A percentile compares a stretch with the other conserved stretches of the same genome.
Evolutionary conservation across 2,888 invertebrate genomes (phyloP).

Genomic region (Microctonus aethiopoides): DNA sequence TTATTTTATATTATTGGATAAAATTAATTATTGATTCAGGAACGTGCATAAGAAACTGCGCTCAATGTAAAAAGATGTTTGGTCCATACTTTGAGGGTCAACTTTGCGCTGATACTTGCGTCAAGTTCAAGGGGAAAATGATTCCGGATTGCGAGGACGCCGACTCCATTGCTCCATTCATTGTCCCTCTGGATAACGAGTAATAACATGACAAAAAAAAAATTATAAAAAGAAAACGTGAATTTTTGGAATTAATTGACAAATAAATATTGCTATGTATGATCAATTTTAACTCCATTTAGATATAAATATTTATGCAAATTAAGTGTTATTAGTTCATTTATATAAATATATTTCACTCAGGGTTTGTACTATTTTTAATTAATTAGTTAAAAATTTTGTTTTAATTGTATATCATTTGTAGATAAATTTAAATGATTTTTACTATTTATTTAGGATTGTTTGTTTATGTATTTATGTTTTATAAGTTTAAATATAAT

Average conservation of each 20-base stretch:
- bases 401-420: not conserved
- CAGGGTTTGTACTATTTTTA: not conserved
- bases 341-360: not conserved
- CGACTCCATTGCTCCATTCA: constrained; percentile 82
- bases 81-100: constrained; percentile 89
- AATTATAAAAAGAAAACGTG: not conserved
- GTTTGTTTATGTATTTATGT: not conserved
- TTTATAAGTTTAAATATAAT: not conserved
- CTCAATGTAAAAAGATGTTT: constrained; percentile 90
- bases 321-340: not conserved
- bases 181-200: constrained; percentile 20
- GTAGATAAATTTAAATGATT: not conserved
- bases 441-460: not conserved
- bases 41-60: constrained; percentile 86
- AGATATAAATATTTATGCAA: not conserved
- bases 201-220: constrained; percentile 1
- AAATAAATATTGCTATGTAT: not conserved
- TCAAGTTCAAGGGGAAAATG: constrained; percentile 84
- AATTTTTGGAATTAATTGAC: not conserved
- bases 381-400: no score
- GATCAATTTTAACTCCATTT: not conserved
- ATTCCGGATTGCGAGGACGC: constrained; percentile 89
- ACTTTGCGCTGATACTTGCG: constrained; percentile 85
- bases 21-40: constrained; percentile 65
- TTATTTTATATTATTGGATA: no score